Evolutionary conservation across 2,113 vertebrate species (phyloP), one percentile per base, ranked within the genome.

Genomic region (Elaphurus davidianus): DNA sequence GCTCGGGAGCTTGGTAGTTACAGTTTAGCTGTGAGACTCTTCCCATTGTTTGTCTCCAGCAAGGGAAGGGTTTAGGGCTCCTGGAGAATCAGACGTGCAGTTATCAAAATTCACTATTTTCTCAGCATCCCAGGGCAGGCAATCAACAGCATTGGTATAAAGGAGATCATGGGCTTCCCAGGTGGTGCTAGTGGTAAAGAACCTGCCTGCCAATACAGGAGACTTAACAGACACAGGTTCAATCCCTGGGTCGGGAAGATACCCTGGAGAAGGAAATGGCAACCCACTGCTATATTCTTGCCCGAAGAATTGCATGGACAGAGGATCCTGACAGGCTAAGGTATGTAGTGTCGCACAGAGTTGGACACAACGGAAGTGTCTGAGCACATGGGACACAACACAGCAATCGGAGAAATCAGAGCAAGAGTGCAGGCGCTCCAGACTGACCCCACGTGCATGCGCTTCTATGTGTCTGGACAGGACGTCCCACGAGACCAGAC

Each of bases 401-500:
- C 19, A 71, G 19, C 67, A 6, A 40, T 5, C 10, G n/a, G 79
- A 71, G 19, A n/a, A 6, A 40, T 5, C 19, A n/a, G 79, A 28
- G 30, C 16, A 2, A 14, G 19, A 5, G 4, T 0, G 15, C 9
- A 4, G 17, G 7, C 1, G 3, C 36, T 7, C 7, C 40, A 6
- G 57, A 1, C 28, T 1, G 11, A n/a, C 7, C 45, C 57, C 16
- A 17, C 0, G 23, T 9, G 54, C 2, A 0, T 3, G 13, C 5
- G 60, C 71, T 76, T 54, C 2, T 54, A 3, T 47, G 5, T 36
- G 91, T 30, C 71, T 71, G 57, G 36, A 27, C 6, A 25, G 64
- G 40, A 78, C 15, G 2, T 6, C 79, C 57, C 43, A 16, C 14
- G 36, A 14, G 40, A 30, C 40, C 78, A 40, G 33, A 82, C 10